phyloP scores from a whole-genome alignment of 1,140 invertebrate species.

The Babylonia areolata region DNA sequence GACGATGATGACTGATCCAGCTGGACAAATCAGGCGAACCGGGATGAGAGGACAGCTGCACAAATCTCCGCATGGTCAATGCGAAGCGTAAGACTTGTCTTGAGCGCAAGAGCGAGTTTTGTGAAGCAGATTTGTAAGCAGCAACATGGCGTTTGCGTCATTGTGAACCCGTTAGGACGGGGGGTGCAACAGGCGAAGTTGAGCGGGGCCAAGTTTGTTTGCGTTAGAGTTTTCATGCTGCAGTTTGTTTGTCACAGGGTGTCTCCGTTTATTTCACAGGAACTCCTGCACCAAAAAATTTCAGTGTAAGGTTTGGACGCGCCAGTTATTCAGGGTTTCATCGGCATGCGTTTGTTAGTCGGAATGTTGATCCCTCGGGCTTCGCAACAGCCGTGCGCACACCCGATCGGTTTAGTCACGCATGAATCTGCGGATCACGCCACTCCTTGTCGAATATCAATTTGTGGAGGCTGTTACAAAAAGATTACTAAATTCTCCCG shows the following conservation, averaged over 20 bases:
- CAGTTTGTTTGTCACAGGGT: neutral
- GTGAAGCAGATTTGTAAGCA: neutral
- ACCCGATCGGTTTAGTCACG: neutral
- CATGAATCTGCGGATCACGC: neutral
- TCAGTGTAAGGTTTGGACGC: neutral
- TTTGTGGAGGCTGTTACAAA: too few relatives aligned
- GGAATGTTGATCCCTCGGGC: neutral
- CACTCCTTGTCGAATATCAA: neutral
- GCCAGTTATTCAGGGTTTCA: neutral
- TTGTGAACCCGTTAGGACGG: neutral
- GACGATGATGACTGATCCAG: neutral
- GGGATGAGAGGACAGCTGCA: neutral
- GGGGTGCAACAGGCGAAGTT: neutral
- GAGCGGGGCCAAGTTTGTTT: neutral
- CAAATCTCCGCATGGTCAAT: neutral
- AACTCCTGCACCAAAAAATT: neutral
- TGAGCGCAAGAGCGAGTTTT: neutral
- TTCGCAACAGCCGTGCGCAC: neutral
- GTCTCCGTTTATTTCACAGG: neutral
- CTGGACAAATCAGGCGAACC: neutral
- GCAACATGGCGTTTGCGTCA: conserved; percentile 11
- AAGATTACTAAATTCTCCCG: too few relatives aligned
- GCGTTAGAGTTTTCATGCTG: neutral
- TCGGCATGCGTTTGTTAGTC: neutral
- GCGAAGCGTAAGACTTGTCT: neutral